Evolutionary conservation across 2,888 invertebrate genomes (phyloP).

Genomic region (Epinotia ramella): DNA sequence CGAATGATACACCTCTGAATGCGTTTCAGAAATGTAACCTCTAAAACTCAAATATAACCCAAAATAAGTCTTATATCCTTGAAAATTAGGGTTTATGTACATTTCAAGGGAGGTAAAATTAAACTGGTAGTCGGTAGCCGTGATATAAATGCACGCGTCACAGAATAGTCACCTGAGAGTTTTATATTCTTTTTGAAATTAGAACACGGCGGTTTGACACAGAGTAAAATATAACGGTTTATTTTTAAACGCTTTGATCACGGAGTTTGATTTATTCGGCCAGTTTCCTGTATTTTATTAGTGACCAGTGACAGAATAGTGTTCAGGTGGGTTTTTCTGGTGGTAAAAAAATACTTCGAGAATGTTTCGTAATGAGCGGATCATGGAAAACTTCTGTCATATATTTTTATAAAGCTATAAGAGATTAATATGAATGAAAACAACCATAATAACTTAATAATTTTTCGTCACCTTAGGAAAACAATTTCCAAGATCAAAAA

Average conservation of each 20-base stretch:
- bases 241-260: constrained; percentile 44
- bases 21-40: neutral
- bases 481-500: no score
- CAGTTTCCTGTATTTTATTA: constrained; percentile 40
- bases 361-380: neutral
- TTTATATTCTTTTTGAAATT: constrained; percentile 66
- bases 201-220: constrained; percentile 61
- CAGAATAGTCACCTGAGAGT: constrained; percentile 69
- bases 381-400: neutral
- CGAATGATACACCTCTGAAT: constrained; percentile 31
- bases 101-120: neutral
- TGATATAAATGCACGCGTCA: constrained; percentile 68
- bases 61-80: neutral
- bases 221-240: constrained; percentile 48
- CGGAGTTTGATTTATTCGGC: constrained; percentile 44
- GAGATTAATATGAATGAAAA: neutral
- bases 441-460: no score
- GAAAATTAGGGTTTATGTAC: neutral
- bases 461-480: no score
- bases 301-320: constrained; percentile 24
- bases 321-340: constrained; percentile 25
- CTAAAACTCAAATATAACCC: neutral
- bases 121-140: constrained; percentile 45
- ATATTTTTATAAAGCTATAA: neutral
- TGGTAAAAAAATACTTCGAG: constrained; percentile 8